Base-by-base conservation (phyloP, 1,140 invertebrate species). In the Pseudomyrmex sp. region DNA sequence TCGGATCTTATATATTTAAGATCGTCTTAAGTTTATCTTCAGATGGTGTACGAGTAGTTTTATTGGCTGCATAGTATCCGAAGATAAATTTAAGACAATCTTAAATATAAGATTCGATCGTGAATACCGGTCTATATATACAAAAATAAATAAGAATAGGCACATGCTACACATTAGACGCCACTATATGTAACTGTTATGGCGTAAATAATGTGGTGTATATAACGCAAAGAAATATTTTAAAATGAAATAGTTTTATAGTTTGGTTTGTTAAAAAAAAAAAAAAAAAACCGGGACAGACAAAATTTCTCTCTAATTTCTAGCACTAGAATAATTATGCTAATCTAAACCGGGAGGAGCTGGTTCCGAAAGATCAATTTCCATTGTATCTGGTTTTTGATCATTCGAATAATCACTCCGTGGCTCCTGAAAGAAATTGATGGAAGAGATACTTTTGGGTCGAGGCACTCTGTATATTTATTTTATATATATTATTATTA, bases 341-440 rank as follows among this genome's bases (percentile, higher is more conserved):
- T 91, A 94, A 89, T 94, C 93, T 89, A 94, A 91, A 73, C 94
- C 94, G 83, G 94, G 94, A 20, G 93, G 94, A 26, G 94, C 93
- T 82, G 94, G 94, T 90, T 94, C 93, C 18, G 92, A 90, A 76
- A 93, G 88, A 75, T 94, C 93, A 66, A 89, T 85, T 61, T 93
- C 93, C 84, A 91, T 88, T 65, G 86, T 72, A 84, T 94, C 93
- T 82, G 82, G 86, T 87, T 93, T 93, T 87, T 91, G 89, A 75
- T 94, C 93, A 26, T 90, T 85, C 58, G 88, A 76, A 88, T 92
- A 94, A 80, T 93, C 92, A 58, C 92, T 92, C 63, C 91, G 92
- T 75, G 93, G 93, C 15, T 86, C 92, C 93, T 94, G 62, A 48
- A 90, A 91, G 82, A 84, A 85, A 84, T 86, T 74, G 10, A 56